Base-by-base conservation (phyloP, 2,888 invertebrate species). In the Limnephilus rhombicus region DNA sequence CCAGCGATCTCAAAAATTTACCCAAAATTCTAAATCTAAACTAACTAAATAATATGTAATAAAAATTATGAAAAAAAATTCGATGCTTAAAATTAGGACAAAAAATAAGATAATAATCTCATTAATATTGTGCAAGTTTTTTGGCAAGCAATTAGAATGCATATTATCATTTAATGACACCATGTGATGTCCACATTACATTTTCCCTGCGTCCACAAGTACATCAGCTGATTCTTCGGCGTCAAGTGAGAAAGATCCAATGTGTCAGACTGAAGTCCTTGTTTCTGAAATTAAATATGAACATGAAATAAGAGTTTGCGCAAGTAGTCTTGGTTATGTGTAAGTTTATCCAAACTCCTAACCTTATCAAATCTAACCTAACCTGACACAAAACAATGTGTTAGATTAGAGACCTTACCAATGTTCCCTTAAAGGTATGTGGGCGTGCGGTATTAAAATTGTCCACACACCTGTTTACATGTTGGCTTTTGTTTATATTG, bases 191-290 rank as follows among this genome's bases (percentile, higher is more conserved):
- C 98, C 93, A 97, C 95, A 94, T 97, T 96, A 95, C 99, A 99
- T 96, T 99, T 99, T 89, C 98, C 98, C 95, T 98, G 97, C 95
- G 98, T 99, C 99, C 99, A 99, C 93, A 97, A 95, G 89, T 97
- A 96, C 95, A 98, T 97, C 93, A 98, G 95, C 94, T 97, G 97
- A 95, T 99, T 99, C 93, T 96, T 96, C 85, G 96, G 95, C 9
- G 97, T 97, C 92, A 98, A 96, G 49, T 96, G 95, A 91, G 96
- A 96, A 29, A 97, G 94, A 94, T 96, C 94, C 93, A 95, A 95
- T 31, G 94, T 94, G 89, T 95, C 94, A 37, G 87, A 24, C 13
- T 80, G n/a, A 95, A 95, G 94, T 95, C 93, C 92, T 94, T 94
- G 92, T 49, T 85, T 88, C 93, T 92, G 91, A 68, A 68, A 68